Evolutionary conservation across 1,140 invertebrate genomes (phyloP), one percentile per base, ranked within the genome.

Genomic region (Drosophila truncata): DNA sequence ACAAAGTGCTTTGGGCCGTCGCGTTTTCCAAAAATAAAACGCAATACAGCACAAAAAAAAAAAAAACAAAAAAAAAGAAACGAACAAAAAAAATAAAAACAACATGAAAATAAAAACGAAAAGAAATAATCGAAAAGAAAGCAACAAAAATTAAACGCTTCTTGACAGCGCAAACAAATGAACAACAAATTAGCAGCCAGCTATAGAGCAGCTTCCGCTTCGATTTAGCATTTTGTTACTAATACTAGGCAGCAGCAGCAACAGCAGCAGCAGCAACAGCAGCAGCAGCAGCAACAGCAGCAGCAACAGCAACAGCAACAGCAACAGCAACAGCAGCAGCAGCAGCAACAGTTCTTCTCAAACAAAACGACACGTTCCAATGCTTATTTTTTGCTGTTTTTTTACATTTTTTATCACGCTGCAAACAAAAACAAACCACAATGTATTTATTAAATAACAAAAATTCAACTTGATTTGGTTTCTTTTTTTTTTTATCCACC

Each of bases 341-440:
- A 29, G 27, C 27, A 29, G 27, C 27, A 8, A 2, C 27, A 25
- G 25, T 29, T 70, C 35, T 35, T 54, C 20, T 41, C 27, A 66
- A 64, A 82, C 61, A 50, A 41, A 79, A 62, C 47, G 76, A 77
- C 76, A 84, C 81, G 81, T 84, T 84, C 59, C 20, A 18, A 66
- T 11, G 52, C 25, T 29, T 39, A 39, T 55, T 57, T 29, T 47
- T 52, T 13, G 31, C 23, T 41, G 57, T 42, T 55, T 50, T 29
- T 3, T 11, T 54, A n/a, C n/a, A n/a, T n/a, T 42, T 75, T 82
- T 78, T 83, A 82, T 82, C 80, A 78, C 69, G 60, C 62, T 25
- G 50, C 62, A 67, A 72, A 78, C 57, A 73, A 82, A 64, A 64
- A 74, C 46, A 72, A 77, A 54, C 29, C 54, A 41, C 61, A 70